A percentile compares a stretch with the other conserved stretches of the same genome.
phyloP scores from a whole-genome alignment of 2,888 invertebrate species.

The Pteria penguin region DNA sequence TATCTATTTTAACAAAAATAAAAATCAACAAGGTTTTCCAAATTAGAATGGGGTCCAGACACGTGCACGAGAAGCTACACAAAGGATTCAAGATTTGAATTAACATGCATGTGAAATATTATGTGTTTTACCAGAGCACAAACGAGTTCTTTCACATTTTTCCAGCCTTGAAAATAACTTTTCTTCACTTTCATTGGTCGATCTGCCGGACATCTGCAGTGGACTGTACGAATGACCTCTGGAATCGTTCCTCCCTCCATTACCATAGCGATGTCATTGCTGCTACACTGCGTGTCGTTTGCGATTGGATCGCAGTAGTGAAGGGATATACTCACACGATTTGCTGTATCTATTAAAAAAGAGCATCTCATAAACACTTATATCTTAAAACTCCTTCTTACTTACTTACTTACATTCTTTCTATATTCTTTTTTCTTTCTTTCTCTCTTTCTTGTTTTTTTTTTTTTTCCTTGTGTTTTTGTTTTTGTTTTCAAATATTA shows the following conservation, averaged over 20 bases:
- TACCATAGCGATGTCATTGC: conserved; percentile 17
- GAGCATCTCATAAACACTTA: too few relatives aligned
- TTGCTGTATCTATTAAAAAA: conserved; percentile 5
- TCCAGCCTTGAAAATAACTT: neutral
- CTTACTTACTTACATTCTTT: too few relatives aligned
- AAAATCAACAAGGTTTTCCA: too few relatives aligned
- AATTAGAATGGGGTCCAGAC: too few relatives aligned
- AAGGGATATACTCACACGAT: conserved; percentile 14
- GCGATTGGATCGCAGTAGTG: conserved; percentile 18
- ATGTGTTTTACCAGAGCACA: conserved; percentile 27
- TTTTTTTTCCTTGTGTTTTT: too few relatives aligned
- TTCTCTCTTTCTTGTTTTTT: too few relatives aligned
- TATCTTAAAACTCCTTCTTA: too few relatives aligned
- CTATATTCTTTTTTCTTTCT: neutral
- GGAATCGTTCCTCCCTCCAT: conserved; percentile 23
- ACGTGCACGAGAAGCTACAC: too few relatives aligned
- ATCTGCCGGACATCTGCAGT: conserved; percentile 23
- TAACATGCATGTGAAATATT: too few relatives aligned
- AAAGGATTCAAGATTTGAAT: too few relatives aligned
- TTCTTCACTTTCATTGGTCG: neutral
- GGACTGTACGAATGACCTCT: neutral
- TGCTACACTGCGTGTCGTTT: neutral
- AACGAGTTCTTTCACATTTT: conserved; percentile 22
- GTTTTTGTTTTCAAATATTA: too few relatives aligned
- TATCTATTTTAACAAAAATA: too few relatives aligned